phyloP scores from a whole-genome alignment of 1,140 invertebrate genomes.

The Atta texana region DNA sequence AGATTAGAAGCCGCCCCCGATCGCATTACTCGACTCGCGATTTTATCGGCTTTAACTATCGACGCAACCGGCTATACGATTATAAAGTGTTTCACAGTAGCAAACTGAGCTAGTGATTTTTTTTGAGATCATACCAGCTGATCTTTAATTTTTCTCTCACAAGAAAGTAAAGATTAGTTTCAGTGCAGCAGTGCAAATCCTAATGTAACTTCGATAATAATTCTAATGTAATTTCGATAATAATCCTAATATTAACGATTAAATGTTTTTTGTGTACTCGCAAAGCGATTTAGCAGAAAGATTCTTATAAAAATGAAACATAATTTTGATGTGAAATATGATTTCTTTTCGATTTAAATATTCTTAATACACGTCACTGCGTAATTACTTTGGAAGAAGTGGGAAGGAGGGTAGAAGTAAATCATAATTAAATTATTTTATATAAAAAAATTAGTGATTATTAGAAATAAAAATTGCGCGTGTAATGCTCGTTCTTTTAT shows the following conservation, averaged over 20 bases:
- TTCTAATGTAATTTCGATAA: neutral
- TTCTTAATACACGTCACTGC: neutral
- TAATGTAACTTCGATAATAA: neutral
- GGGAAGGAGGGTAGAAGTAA: too few species aligned
- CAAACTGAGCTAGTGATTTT: constrained; percentile 12
- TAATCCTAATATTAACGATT: neutral
- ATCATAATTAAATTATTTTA: constrained; percentile 31
- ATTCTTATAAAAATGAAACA: neutral
- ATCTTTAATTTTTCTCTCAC: neutral
- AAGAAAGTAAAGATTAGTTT: neutral
- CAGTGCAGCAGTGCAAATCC: neutral
- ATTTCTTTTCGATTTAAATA: constrained; percentile 7
- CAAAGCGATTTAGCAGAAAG: neutral
- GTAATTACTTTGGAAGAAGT: neutral
- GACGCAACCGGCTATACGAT: constrained; percentile 54
- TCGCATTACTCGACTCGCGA: constrained; percentile 60
- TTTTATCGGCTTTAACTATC: constrained; percentile 71
- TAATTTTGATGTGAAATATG: neutral
- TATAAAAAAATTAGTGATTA: constrained; percentile 35
- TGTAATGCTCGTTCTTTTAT: constrained; percentile 30
- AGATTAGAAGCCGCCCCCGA: constrained; percentile 73
- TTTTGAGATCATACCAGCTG: neutral
- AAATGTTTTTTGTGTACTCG: neutral
- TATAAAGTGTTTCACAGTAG: constrained; percentile 55
- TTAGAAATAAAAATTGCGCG: constrained; percentile 3